phyloP scores from a whole-genome alignment of 2,888 invertebrate species.

The Cheilosia variabilis region DNA sequence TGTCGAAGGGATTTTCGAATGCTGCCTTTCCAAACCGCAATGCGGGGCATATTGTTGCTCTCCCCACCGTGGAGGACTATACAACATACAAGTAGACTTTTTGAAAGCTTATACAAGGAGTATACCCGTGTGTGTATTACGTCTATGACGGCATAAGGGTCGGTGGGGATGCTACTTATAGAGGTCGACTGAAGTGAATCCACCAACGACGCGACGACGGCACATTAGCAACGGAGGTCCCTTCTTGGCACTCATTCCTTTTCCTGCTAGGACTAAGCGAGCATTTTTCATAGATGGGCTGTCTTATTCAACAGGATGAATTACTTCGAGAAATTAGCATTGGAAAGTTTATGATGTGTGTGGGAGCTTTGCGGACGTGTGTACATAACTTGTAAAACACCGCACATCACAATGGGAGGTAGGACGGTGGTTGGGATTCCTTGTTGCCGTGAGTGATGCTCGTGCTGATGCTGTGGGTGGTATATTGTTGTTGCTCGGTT shows the following conservation, averaged over 20 bases:
- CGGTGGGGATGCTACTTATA: slow-evolving; percentile 10
- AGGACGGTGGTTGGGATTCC: background rate
- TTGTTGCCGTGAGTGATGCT: slow-evolving; percentile 25
- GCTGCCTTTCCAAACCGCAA: slow-evolving; percentile 27
- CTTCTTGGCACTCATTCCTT: slow-evolving; percentile 22
- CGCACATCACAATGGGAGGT: slow-evolving; percentile 9
- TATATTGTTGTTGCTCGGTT: slow-evolving; percentile 44
- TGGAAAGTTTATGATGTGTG: slow-evolving; percentile 69
- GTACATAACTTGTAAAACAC: slow-evolving; percentile 45
- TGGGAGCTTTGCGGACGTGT: slow-evolving; percentile 64
- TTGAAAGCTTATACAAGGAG: background rate
- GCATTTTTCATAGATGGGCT: slow-evolving; percentile 64
- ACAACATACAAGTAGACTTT: background rate
- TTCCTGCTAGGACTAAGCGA: slow-evolving; percentile 43
- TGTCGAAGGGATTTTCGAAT: slow-evolving; percentile 55
- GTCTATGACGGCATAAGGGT: slow-evolving; percentile 7
- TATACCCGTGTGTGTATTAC: background rate
- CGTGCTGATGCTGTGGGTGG: slow-evolving; percentile 44
- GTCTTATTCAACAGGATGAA: slow-evolving; percentile 70
- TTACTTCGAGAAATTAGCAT: slow-evolving; percentile 71
- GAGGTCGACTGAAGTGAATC: slow-evolving; percentile 30
- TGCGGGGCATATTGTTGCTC: slow-evolving; percentile 10
- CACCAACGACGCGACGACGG: background rate
- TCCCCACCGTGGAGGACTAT: background rate
- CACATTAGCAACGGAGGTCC: slow-evolving; percentile 14